Evolutionary conservation across 2,888 invertebrate genomes (phyloP).

Genomic region (Papilio demoleus): DNA sequence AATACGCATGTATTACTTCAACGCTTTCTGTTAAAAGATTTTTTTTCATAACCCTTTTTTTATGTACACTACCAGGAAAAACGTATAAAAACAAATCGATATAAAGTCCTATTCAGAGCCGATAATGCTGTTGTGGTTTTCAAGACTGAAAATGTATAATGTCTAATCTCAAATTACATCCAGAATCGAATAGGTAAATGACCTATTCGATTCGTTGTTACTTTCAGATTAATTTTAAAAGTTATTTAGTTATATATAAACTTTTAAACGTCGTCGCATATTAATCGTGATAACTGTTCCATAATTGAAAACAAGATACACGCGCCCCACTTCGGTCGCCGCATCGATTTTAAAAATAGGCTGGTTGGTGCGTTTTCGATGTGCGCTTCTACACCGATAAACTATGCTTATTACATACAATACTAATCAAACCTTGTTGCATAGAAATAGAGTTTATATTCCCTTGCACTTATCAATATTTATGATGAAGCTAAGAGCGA

Average conservation of each 20-base stretch:
- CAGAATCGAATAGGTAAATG: too few species aligned
- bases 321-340: constrained; percentile 78
- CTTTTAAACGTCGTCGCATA: constrained; percentile 26
- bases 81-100: background rate
- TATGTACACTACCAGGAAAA: background rate
- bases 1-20: constrained; percentile 39
- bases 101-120: background rate
- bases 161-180: background rate
- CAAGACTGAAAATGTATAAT: background rate
- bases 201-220: too few species aligned
- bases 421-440: constrained; percentile 50
- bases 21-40: constrained; percentile 33
- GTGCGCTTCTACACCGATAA: constrained; percentile 62
- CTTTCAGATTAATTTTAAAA: background rate
- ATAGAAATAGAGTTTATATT: constrained; percentile 56
- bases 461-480: constrained; percentile 46
- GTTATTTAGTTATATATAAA: background rate
- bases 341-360: constrained; percentile 83
- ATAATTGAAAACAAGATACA: constrained; percentile 74
- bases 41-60: constrained; percentile 27
- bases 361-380: constrained; percentile 73
- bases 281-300: constrained; percentile 59
- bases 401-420: constrained; percentile 49
- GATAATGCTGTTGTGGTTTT: background rate
- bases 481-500: constrained; percentile 55